phyloP scores from a whole-genome alignment of 2,113 vertebrate genomes.

The Garra rufa region DNA sequence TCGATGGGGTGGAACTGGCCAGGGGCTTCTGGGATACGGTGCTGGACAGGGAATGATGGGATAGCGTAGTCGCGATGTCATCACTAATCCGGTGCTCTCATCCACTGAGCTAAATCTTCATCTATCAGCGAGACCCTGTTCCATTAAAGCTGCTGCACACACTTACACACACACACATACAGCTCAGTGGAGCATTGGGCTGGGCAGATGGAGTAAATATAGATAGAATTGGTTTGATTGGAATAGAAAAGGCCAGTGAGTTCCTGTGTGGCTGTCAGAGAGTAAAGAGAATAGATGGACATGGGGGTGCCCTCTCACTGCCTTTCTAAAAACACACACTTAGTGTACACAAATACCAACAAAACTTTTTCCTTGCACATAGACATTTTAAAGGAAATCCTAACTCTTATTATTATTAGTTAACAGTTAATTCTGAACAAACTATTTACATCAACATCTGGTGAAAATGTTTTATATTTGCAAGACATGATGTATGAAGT shows the following conservation, averaged over 20 bases:
- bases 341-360: background rate
- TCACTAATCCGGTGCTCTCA: constrained; percentile 70
- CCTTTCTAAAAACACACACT: constrained; percentile 37
- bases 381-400: no score
- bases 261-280: constrained; percentile 61
- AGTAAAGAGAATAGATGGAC: constrained; percentile 59
- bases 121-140: constrained; percentile 63
- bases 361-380: background rate
- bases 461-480: background rate
- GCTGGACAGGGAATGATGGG: constrained; percentile 74
- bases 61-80: constrained; percentile 70
- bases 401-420: background rate
- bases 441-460: background rate
- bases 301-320: constrained; percentile 37
- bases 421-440: background rate
- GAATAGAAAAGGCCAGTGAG: constrained; percentile 64
- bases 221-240: constrained; percentile 69
- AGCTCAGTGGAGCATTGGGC: constrained; percentile 71
- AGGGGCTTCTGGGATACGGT: constrained; percentile 59
- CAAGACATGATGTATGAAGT: background rate
- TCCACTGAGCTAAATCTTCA: constrained; percentile 67
- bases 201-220: constrained; percentile 77
- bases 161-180: constrained; percentile 49
- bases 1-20: constrained; percentile 65
- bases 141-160: constrained; percentile 64